Evolutionary conservation across 2,113 vertebrate genomes (phyloP).

Genomic region (Phocoena phocoena): DNA sequence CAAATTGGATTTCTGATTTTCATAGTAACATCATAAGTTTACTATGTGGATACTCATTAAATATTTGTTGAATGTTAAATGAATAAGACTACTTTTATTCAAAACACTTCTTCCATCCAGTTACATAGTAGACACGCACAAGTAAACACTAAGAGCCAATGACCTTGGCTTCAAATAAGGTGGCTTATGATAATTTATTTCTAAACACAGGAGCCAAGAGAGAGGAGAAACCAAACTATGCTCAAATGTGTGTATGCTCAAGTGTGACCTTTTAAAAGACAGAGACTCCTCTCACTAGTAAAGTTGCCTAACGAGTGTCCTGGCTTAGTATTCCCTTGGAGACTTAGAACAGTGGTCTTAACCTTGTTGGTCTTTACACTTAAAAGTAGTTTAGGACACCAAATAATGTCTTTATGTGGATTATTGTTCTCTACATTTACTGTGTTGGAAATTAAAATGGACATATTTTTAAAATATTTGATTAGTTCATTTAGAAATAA

Average conservation of each 20-base stretch:
- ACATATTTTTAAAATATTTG: neutral
- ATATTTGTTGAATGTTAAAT: neutral
- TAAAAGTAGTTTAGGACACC: neutral
- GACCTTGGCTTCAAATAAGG: neutral
- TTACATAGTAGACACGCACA: neutral
- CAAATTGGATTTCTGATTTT: conserved; percentile 4
- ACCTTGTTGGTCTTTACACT: neutral
- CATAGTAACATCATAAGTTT: neutral
- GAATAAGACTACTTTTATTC: neutral
- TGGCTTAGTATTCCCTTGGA: neutral
- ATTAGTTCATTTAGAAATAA: neutral
- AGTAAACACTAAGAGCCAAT: neutral
- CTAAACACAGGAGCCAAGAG: neutral
- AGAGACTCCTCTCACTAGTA: neutral
- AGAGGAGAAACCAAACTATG: neutral
- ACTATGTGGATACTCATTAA: neutral
- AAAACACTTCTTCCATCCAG: neutral
- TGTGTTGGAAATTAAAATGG: neutral
- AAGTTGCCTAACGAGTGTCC: neutral
- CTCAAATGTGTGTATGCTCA: neutral
- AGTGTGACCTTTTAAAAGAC: neutral
- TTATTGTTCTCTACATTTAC: neutral
- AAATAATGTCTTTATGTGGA: neutral
- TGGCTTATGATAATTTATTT: neutral
- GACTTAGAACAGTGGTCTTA: neutral